Evolutionary conservation across 2,888 invertebrate genomes (phyloP).

Genomic region (Apodemia mormo): DNA sequence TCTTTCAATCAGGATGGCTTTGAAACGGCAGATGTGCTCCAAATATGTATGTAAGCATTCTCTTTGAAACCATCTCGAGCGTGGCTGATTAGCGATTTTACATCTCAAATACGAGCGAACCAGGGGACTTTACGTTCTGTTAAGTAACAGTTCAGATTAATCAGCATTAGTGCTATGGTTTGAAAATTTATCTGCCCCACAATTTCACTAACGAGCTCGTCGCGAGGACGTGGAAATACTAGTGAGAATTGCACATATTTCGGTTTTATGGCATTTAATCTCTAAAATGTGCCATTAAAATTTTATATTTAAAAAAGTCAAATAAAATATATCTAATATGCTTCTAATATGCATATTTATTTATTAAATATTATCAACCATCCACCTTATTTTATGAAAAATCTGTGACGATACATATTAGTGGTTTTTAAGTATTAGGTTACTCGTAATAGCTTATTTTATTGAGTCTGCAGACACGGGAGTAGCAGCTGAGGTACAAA

Average conservation of each 20-base stretch:
- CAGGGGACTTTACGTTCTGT: conserved; percentile 22
- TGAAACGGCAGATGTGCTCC: conserved; percentile 25
- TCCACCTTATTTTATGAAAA: too few relatives aligned
- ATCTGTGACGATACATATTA: too few relatives aligned
- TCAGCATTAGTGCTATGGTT: conserved; percentile 22
- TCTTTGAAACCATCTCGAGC: conserved; percentile 32
- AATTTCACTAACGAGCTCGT: conserved; percentile 18
- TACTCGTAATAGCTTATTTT: too few relatives aligned
- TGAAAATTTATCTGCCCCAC: conserved; percentile 19
- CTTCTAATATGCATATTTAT: too few relatives aligned
- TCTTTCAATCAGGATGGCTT: conserved; percentile 40
- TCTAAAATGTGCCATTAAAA: not conserved
- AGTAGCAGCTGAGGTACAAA: too few relatives aligned
- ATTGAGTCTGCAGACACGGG: too few relatives aligned
- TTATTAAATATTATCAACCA: too few relatives aligned
- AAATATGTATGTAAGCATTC: conserved; percentile 23
- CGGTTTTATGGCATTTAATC: not conserved
- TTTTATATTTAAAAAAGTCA: not conserved
- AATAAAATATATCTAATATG: too few relatives aligned
- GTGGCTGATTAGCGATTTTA: conserved; percentile 37
- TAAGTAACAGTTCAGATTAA: conserved; percentile 20
- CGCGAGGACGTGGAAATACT: not conserved
- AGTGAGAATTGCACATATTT: not conserved
- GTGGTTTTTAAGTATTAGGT: too few relatives aligned
- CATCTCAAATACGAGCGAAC: conserved; percentile 28